Percentiles rank a stretch among this genome's conserved stretches.
These are phyloP conservation scores for Calameuta pallipes DNA, from an alignment of 2,888 invertebrate species.

Conservation along the genomic window DNA sequence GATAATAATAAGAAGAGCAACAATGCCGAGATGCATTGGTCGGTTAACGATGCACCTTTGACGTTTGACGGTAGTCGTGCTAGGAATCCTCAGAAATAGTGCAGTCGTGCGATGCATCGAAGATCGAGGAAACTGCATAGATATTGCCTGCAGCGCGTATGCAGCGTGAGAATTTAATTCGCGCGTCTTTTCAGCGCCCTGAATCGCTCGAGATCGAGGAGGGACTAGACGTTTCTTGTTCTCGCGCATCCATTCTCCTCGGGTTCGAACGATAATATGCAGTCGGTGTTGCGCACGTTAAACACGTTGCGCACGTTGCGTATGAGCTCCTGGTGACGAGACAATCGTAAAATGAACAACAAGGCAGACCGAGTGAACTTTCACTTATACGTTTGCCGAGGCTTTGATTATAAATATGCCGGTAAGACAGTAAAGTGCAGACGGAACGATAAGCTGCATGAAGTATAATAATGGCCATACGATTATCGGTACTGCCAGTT, in stretches of 20 bases:
- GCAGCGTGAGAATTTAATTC: conserved; percentile 48
- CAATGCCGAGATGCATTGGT: not conserved
- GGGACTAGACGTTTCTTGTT: conserved; percentile 13
- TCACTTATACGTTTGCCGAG: conserved; percentile 30
- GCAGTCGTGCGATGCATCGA: not conserved
- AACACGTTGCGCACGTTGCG: not conserved
- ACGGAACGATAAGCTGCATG: conserved; percentile 36
- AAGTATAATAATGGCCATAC: conserved; percentile 39
- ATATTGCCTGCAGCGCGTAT: conserved; percentile 5
- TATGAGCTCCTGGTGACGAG: conserved; percentile 7
- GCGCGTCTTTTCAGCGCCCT: not conserved
- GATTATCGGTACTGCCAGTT: conserved; percentile 35
- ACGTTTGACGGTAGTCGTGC: not conserved
- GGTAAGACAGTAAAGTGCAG: conserved; percentile 31
- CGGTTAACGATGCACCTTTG: not conserved
- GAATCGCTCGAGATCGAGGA: conserved; percentile 35
- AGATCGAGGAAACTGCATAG: not conserved
- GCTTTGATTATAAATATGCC: conserved; percentile 39
- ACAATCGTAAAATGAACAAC: conserved; percentile 15
- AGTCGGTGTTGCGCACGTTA: not conserved
- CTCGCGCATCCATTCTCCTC: conserved; percentile 32
- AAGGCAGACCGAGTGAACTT: conserved; percentile 40
- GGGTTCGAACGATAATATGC: not conserved
- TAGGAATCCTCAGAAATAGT: not conserved
- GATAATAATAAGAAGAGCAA: not conserved